Base-by-base conservation (phyloP, 1,140 invertebrate genomes). In the Phymastichus coffea region DNA sequence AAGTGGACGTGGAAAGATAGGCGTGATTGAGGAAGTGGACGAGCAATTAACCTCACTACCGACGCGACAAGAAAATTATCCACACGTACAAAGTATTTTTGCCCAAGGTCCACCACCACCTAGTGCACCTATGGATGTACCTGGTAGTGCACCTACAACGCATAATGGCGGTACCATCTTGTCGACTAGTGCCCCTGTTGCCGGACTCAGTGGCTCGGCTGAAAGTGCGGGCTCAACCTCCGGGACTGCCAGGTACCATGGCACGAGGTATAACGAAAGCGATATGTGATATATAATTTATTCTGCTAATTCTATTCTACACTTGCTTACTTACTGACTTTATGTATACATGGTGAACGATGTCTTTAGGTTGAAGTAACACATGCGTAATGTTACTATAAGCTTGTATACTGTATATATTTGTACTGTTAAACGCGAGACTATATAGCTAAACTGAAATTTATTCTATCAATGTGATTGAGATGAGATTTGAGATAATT, bases 21-120 rank as follows among this genome's bases (percentile, higher is more conserved):
- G 88, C 0, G 86, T 91, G 3, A 92, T 91, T 23, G 89, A 92
- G 70, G 90, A 92, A 72, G 87, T 91, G 0, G 90, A 92, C 63
- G 90, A 92, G 67, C 89, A 92, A 70, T 80, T 85, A 61, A 92
- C 90, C 3, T 86, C 90, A 44, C 90, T 85, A 0, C 90, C 89
- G 14, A 86, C 87, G 78, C 81, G 83, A 64, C 80, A 67, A 73
- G 84, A 76, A 68, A 81, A 28, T 75, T 85, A 68, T 54, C 76
- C 70, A 67, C 79, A 80, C 35, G 75, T 80, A 4, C 67, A 75
- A 52, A 78, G 54, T 33, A 80, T 82, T 60, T 82, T 82, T 54
- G 57, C 73, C 0, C 70, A 74, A 46, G 77, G 77, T 8, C 73
- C 76, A 17, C 77, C 76, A 8, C 71, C 76, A 1, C 64, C 76